Conservation (phyloP, 2,113 vertebrate genomes). For the Zapus hudsonius region DNA sequence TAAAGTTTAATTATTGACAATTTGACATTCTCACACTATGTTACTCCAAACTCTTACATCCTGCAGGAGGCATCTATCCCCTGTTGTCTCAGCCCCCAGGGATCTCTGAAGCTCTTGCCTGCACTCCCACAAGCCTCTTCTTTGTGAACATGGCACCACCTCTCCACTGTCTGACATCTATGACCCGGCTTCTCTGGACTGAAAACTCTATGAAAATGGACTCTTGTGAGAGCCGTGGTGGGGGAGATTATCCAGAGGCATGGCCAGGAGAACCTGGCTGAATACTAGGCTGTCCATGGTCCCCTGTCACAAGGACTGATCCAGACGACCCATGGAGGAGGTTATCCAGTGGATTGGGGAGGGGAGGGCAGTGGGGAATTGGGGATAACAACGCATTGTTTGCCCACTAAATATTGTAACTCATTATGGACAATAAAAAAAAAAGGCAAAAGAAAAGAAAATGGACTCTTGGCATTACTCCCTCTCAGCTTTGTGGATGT, state of each 20-base stretch:
- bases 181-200: neutral
- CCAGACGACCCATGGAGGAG: too few relatives aligned
- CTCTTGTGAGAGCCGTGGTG: too few relatives aligned
- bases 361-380: too few relatives aligned
- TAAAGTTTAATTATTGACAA: neutral
- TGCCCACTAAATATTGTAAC: too few relatives aligned
- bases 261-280: too few relatives aligned
- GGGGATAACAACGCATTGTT: too few relatives aligned
- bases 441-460: too few relatives aligned
- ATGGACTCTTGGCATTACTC: neutral
- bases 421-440: too few relatives aligned
- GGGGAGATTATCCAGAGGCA: too few relatives aligned
- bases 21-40: neutral
- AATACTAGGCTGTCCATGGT: too few relatives aligned
- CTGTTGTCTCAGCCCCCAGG: neutral
- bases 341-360: too few relatives aligned
- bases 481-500: neutral
- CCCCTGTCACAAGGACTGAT: too few relatives aligned
- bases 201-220: neutral
- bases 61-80: rapidly evolving
- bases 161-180: neutral
- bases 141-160: rapidly evolving
- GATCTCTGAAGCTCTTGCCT: neutral
- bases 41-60: neutral
- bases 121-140: neutral